phyloP scores from a whole-genome alignment of 2,888 invertebrate species.

The Serrognathus titanus region DNA sequence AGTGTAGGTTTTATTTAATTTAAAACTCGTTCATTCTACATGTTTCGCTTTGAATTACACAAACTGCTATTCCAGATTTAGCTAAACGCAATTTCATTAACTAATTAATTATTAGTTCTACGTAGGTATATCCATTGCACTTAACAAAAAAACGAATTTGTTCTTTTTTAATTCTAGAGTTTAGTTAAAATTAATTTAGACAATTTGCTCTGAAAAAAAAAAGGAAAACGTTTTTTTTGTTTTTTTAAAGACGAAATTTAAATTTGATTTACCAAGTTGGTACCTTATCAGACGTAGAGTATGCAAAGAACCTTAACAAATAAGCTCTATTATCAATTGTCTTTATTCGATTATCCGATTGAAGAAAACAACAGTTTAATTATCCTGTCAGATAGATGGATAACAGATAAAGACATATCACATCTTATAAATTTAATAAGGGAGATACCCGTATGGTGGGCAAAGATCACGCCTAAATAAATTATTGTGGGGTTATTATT shows the following conservation, averaged over 20 bases:
- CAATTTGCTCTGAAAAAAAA: too few relatives aligned
- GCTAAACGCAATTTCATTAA: not conserved
- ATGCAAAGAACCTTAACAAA: too few relatives aligned
- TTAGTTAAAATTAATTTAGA: too few relatives aligned
- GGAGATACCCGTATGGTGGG: slow-evolving; percentile 15
- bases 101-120: too few relatives aligned
- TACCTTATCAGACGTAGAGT: too few relatives aligned
- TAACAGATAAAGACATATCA: slow-evolving; percentile 22
- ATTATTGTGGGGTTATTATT: not conserved
- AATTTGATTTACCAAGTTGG: too few relatives aligned
- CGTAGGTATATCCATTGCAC: too few relatives aligned
- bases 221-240: too few relatives aligned
- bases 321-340: slow-evolving; percentile 17
- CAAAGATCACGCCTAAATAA: not conserved
- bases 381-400: slow-evolving; percentile 17
- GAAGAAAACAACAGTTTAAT: slow-evolving; percentile 25
- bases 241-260: too few relatives aligned
- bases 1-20: slow-evolving; percentile 39
- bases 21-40: slow-evolving; percentile 29
- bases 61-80: slow-evolving; percentile 20
- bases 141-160: too few relatives aligned
- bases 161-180: too few relatives aligned
- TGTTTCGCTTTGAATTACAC: slow-evolving; percentile 22
- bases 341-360: slow-evolving; percentile 23
- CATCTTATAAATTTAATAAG: slow-evolving; percentile 12